These are phyloP conservation scores for Caradrina clavipalpis DNA, from an alignment of 2,888 invertebrate genomes.

Conservation along the genomic window DNA sequence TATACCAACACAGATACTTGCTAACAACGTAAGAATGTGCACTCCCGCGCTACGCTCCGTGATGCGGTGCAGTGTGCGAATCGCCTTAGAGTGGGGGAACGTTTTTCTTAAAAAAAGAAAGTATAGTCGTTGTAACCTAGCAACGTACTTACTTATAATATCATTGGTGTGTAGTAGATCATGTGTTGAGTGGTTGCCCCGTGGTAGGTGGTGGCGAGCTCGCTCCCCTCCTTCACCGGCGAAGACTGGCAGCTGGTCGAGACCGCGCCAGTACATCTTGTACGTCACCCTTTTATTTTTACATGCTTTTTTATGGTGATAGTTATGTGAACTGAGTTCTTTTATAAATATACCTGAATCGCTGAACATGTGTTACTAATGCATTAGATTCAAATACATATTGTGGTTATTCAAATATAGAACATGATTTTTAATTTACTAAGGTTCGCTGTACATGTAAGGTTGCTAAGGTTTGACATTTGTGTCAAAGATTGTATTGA, in stretches of 20 bases:
- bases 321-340: neutral
- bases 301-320: constrained; percentile 13
- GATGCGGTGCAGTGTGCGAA: too few species aligned
- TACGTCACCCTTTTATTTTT: constrained; percentile 75
- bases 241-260: constrained; percentile 85
- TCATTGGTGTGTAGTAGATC: neutral
- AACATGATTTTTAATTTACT: too few species aligned
- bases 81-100: too few species aligned
- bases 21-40: too few species aligned
- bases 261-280: constrained; percentile 69
- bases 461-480: too few species aligned
- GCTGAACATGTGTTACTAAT: neutral
- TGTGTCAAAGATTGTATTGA: too few species aligned
- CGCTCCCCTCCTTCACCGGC: constrained; percentile 76
- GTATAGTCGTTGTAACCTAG: too few species aligned
- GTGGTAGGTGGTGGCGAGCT: constrained; percentile 69
- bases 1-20: too few species aligned
- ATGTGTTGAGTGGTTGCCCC: constrained; percentile 55
- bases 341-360: neutral
- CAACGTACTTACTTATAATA: neutral
- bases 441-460: too few species aligned
- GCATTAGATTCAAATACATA: neutral
- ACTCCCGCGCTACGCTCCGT: too few species aligned
- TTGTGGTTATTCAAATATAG: neutral
- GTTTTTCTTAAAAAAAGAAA: too few species aligned